Conservation (phyloP, 2,797 vertebrate genomes). For the Heteromormyrus szaboi region DNA sequence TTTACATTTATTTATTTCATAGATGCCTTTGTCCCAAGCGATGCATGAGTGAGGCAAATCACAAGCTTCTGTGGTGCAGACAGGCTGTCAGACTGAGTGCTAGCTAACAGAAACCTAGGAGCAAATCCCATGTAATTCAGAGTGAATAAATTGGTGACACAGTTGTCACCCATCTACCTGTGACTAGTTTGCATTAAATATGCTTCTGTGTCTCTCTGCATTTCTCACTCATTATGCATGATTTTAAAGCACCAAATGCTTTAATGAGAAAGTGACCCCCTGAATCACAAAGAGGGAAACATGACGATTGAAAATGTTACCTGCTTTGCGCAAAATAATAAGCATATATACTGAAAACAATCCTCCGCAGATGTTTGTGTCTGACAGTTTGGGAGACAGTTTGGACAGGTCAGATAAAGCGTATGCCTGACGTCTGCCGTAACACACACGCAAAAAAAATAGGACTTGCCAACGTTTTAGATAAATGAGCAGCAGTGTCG, state of each 20-base stretch:
- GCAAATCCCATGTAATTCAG: background rate
- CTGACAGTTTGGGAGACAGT: background rate
- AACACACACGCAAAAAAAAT: background rate
- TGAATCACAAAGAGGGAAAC: background rate
- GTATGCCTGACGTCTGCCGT: background rate
- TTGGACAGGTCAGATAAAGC: background rate
- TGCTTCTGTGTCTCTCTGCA: background rate
- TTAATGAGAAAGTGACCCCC: background rate
- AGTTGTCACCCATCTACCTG: background rate
- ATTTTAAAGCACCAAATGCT: background rate
- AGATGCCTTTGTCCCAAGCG: background rate
- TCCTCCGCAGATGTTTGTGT: background rate
- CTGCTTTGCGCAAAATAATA: background rate
- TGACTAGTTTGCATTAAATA: background rate
- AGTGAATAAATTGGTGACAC: background rate
- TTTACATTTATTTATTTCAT: background rate
- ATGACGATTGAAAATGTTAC: background rate
- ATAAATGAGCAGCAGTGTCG: background rate
- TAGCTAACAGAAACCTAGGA: background rate
- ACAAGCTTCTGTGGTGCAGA: background rate
- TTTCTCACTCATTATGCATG: background rate
- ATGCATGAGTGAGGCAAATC: background rate
- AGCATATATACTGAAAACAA: background rate
- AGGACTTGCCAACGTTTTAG: background rate
- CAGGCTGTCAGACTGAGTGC: background rate